Percentiles rank a stretch among this genome's conserved stretches.
Evolutionary conservation across 2,888 invertebrate genomes (phyloP).

Genomic region (Hypercompe scribonia): DNA sequence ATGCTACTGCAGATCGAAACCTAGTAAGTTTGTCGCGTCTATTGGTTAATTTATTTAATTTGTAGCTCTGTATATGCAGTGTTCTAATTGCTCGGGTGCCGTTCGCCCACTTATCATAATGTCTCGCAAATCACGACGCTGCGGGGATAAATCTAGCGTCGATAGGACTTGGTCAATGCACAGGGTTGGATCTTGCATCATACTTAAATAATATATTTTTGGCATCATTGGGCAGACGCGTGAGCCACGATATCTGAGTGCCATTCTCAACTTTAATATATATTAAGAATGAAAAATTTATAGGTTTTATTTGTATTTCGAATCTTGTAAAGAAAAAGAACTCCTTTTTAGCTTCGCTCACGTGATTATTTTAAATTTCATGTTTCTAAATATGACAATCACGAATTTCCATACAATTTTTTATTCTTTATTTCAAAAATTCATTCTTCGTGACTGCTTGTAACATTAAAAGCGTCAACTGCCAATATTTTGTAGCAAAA

Average conservation of each 20-base stretch:
- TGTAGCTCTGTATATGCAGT: constrained; percentile 64
- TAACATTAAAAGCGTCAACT: too few species aligned
- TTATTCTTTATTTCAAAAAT: too few species aligned
- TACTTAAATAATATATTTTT: background rate
- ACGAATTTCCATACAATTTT: too few species aligned
- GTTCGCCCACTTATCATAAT: constrained; percentile 85
- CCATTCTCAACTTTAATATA: background rate
- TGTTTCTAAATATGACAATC: too few species aligned
- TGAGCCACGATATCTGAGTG: background rate
- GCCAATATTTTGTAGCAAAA: too few species aligned
- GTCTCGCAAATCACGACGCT: constrained; percentile 83
- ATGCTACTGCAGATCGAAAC: constrained; percentile 28
- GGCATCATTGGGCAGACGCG: background rate
- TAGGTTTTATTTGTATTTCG: background rate
- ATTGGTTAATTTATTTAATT: constrained; percentile 76
- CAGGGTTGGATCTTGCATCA: constrained; percentile 58
- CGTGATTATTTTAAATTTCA: too few species aligned
- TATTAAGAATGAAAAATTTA: too few species aligned
- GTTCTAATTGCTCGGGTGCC: constrained; percentile 80
- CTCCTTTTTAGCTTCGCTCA: background rate
- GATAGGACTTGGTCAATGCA: constrained; percentile 65
- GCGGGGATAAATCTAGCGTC: constrained; percentile 78
- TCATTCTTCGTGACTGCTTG: too few species aligned
- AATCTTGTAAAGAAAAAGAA: background rate
- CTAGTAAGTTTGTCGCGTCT: constrained; percentile 63